Evolutionary conservation across 1,140 invertebrate genomes (phyloP).

Genomic region (Calosoma granatense): DNA sequence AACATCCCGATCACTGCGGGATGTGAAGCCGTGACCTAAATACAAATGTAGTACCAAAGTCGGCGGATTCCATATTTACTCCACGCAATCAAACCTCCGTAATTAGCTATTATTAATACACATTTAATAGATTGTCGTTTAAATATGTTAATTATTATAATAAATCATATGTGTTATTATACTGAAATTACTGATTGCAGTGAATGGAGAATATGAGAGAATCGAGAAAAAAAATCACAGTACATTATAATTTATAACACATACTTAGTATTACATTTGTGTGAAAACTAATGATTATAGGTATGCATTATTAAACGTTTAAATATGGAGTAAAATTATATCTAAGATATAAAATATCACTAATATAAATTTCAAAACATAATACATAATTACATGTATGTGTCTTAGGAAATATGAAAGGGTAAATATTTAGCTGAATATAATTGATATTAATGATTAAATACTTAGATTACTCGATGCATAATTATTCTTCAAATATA

Average conservation of each 20-base stretch:
- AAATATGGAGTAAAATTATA: background rate
- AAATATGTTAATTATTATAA: background rate
- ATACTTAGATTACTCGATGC: background rate
- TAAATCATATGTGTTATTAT: background rate
- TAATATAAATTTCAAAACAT: no score
- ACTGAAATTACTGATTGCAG: background rate
- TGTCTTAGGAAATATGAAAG: no score
- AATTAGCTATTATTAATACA: background rate
- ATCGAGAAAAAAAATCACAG: background rate
- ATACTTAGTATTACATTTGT: background rate
- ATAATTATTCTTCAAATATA: background rate
- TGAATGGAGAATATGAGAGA: background rate
- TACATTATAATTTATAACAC: no score
- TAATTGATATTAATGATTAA: no score
- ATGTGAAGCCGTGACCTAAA: background rate
- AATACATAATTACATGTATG: no score
- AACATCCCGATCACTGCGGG: background rate
- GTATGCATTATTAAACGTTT: background rate
- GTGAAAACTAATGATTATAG: background rate
- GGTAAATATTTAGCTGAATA: no score
- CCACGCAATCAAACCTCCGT: background rate
- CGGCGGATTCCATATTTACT: no score
- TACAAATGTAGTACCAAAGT: background rate
- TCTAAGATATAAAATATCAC: background rate
- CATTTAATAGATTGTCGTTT: background rate